Evolutionary conservation across 1,140 invertebrate species (phyloP).

Genomic region (Cherax quadricarinatus): DNA sequence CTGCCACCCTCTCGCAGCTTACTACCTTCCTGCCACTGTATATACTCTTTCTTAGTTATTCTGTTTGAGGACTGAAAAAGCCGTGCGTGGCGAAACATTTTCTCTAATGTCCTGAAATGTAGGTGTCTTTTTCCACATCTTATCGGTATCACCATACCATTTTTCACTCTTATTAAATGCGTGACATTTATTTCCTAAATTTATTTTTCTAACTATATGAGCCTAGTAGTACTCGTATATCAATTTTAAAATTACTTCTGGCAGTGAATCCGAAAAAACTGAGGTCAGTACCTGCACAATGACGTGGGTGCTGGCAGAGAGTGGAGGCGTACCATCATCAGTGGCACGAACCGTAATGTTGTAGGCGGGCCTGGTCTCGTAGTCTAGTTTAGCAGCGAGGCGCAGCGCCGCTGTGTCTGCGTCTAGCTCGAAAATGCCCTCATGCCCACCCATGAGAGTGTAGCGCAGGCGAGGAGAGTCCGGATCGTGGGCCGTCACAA

Average conservation of each 20-base stretch:
- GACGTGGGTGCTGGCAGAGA: slow-evolving; percentile 84
- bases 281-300: slow-evolving; percentile 84
- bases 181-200: too few relatives aligned
- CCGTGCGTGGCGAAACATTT: too few relatives aligned
- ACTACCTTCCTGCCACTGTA: too few relatives aligned
- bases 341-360: slow-evolving; percentile 89
- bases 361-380: slow-evolving; percentile 91
- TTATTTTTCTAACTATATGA: too few relatives aligned
- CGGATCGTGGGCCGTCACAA: slow-evolving; percentile 86
- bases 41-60: too few relatives aligned
- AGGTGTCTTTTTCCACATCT: too few relatives aligned
- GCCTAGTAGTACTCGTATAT: neutral
- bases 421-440: slow-evolving; percentile 85
- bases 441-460: slow-evolving; percentile 83
- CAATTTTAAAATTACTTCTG: too few relatives aligned
- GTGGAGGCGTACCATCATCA: slow-evolving; percentile 84
- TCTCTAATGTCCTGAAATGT: too few relatives aligned
- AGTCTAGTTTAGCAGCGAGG: slow-evolving; percentile 87
- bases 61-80: too few relatives aligned
- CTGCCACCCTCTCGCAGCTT: too few relatives aligned
- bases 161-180: too few relatives aligned
- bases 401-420: slow-evolving; percentile 88
- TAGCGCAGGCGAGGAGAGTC: slow-evolving; percentile 87
- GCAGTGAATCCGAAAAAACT: neutral
- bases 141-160: too few relatives aligned